Evolutionary conservation across 2,888 invertebrate species (phyloP), one percentile per base, ranked within the genome.

Genomic region (Palloptera scutellata): DNA sequence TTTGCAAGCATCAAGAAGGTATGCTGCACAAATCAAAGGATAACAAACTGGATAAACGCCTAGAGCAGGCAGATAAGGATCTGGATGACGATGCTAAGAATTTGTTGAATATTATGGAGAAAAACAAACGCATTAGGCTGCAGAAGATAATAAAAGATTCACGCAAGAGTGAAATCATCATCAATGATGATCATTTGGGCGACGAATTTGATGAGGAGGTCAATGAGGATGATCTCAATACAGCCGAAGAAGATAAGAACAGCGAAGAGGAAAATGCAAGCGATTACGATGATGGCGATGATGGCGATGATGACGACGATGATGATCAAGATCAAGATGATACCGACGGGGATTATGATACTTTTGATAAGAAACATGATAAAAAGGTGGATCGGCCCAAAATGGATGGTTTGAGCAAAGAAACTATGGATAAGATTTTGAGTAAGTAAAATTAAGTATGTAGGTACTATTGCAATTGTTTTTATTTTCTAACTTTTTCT

Each of bases 261-360:
- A 72, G 79, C 10, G 85, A 85, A 15, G 83, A 83, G 9, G 82
- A 84, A 30, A 84, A 84, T 5, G 81, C 84, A 41, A 83, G 84
- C 10, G 86, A 85, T 3, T 85, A 85, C 1, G 84, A 85, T 11
- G 85, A 85, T 30, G 79, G 81, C 51, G 79, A 84, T 19, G 81
- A 84, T 1, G 85, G 84, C 8, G 84, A 84, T 0, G 76, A 78
- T 19, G 76, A 77, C 17, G 76, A 77, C 8, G 76, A 80, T n/a
- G 75, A 76, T 10, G 72, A 73, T n/a, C 69, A 69, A 6, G 73
- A 74, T 19, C 70, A 75, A 11, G 71, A 78, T 43, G 75, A 76
- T 12, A 70, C 77, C 48, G 76, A 78, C 30, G 76, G 77, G 17
- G 77, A 75, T 55, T 74, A 75, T 30, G 76, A 75, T 3, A 62